Evolutionary conservation across 2,888 invertebrate species (phyloP).

Genomic region (Halocaridina rubra): DNA sequence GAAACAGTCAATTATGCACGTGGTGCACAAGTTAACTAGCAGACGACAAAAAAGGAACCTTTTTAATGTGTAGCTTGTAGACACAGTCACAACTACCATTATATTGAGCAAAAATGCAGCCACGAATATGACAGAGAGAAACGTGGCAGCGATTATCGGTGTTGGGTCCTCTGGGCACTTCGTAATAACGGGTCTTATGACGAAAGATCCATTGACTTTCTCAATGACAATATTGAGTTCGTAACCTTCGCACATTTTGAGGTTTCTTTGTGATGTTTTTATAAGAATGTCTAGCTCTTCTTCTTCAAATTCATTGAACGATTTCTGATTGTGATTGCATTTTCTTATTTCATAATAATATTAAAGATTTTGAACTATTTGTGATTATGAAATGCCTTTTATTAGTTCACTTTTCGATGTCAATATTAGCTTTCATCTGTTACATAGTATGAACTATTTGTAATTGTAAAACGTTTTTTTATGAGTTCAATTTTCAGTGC

Average conservation of each 20-base stretch:
- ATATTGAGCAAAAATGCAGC: slow-evolving; percentile 64
- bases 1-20: slow-evolving; percentile 63
- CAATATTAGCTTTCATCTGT: too few species aligned
- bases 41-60: slow-evolving; percentile 63
- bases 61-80: slow-evolving; percentile 65
- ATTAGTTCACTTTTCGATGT: too few species aligned
- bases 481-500: too few species aligned
- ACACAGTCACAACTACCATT: slow-evolving; percentile 64
- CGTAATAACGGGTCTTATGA: not conserved
- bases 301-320: too few species aligned
- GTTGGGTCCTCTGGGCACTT: slow-evolving; percentile 44
- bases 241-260: slow-evolving; percentile 38
- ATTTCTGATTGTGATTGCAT: too few species aligned
- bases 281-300: too few species aligned
- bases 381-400: too few species aligned
- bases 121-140: slow-evolving; percentile 64
- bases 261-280: too few species aligned
- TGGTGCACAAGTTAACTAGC: slow-evolving; percentile 62
- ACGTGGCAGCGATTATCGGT: slow-evolving; percentile 59
- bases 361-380: too few species aligned
- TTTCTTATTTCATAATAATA: too few species aligned
- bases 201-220: slow-evolving; percentile 17
- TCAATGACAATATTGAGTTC: not conserved
- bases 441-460: too few species aligned
- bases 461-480: too few species aligned